phyloP scores from a whole-genome alignment of 2,888 invertebrate genomes.

The Mellilla xanthometata region DNA sequence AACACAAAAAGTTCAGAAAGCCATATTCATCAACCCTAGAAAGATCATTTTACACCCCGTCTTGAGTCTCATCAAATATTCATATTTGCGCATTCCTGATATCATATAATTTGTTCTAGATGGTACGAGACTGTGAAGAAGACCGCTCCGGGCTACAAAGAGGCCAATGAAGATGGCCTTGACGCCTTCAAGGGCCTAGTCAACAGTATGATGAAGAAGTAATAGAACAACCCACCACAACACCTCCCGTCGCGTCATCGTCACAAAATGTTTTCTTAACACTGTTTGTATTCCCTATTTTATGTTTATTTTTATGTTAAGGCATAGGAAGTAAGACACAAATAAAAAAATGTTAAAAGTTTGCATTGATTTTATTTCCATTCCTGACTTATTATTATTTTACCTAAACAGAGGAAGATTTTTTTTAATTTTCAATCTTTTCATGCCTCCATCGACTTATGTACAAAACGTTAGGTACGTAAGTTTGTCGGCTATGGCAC shows the following conservation, averaged over 20 bases:
- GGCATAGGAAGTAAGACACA: conserved; percentile 60
- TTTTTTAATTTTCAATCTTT: no score
- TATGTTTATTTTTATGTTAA: conserved; percentile 40
- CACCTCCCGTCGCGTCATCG: conserved; percentile 27
- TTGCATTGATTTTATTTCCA: no score
- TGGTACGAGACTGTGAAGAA: conserved; percentile 72
- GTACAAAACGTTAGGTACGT: no score
- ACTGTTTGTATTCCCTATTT: conserved; percentile 42
- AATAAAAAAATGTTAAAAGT: conserved; percentile 14
- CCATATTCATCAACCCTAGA: no score
- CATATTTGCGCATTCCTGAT: no score
- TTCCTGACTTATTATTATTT: no score
- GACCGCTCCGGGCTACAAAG: conserved; percentile 75
- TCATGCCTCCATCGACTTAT: no score
- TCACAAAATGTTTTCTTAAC: conserved; percentile 41
- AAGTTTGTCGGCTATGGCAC: no score
- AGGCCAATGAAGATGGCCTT: conserved; percentile 81
- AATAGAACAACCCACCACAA: conserved; percentile 29
- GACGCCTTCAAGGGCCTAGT: conserved; percentile 78
- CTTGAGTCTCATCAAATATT: no score
- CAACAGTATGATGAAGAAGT: conserved; percentile 69
- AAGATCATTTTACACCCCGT: no score
- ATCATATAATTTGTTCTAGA: conserved; percentile 39
- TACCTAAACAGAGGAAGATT: no score
- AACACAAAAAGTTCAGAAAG: no score